Evolutionary conservation across 2,113 vertebrate species (phyloP).

Genomic region (Colius striatus): DNA sequence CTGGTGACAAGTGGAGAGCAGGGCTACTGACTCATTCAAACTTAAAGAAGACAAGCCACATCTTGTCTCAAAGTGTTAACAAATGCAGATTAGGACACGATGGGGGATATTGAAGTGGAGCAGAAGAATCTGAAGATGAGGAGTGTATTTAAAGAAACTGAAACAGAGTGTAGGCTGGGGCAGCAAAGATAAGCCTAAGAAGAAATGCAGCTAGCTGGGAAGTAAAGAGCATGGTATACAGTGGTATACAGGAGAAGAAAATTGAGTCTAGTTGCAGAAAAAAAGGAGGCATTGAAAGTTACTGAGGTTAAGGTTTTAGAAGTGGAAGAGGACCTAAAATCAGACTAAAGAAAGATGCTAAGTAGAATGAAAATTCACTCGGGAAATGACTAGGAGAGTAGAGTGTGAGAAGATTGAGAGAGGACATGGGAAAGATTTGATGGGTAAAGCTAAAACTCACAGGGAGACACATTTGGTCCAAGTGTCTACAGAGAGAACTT

Average conservation of each 20-base stretch:
- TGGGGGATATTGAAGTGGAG: not conserved
- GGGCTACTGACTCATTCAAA: not conserved
- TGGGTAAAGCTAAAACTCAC: not conserved
- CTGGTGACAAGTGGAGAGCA: not conserved
- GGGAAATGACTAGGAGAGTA: not conserved
- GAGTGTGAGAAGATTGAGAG: not conserved
- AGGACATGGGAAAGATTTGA: not conserved
- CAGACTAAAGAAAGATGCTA: not conserved
- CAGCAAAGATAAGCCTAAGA: not conserved
- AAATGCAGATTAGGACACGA: slow-evolving; percentile 8
- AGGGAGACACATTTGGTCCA: not conserved
- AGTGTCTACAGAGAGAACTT: not conserved
- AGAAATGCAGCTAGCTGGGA: not conserved
- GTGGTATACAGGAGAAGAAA: not conserved
- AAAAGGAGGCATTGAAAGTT: not conserved
- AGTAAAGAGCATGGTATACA: not conserved
- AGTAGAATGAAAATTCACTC: not conserved
- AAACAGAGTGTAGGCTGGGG: not conserved
- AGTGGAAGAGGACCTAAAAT: not conserved
- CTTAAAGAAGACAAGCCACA: not conserved
- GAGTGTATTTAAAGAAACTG: slow-evolving; percentile 45
- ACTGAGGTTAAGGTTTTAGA: not conserved
- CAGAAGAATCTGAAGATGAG: not conserved
- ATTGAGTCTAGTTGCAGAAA: not conserved
- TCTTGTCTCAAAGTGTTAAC: not conserved